Conservation (phyloP, 2,888 invertebrate species). For the Fissipunctia ypsillon region DNA sequence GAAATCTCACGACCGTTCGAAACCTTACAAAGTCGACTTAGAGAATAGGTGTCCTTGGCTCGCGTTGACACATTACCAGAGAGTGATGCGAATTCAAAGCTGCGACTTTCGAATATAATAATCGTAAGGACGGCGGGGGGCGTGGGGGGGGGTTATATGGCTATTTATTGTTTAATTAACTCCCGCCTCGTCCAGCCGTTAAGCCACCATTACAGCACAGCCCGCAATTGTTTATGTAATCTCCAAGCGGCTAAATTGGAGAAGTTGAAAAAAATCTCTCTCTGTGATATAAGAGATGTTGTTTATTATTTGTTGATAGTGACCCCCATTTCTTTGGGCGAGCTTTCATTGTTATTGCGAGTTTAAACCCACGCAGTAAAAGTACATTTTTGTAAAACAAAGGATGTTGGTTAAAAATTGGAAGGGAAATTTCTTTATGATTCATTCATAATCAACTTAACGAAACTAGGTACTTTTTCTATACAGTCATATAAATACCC, state of each 20-base stretch:
- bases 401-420: conserved; percentile 3
- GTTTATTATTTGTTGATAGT: conserved; percentile 61
- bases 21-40: conserved; percentile 43
- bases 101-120: conserved; percentile 88
- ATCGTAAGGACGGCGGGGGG: conserved; percentile 78
- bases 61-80: conserved; percentile 88
- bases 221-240: conserved; percentile 84
- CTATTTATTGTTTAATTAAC: conserved; percentile 90
- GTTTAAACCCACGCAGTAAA: conserved; percentile 34
- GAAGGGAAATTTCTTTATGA: not conserved
- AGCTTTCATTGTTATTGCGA: conserved; percentile 42
- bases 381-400: conserved; percentile 21
- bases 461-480: not conserved
- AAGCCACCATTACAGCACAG: conserved; percentile 75
- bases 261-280: conserved; percentile 77
- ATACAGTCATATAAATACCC: not conserved
- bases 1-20: conserved; percentile 20
- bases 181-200: conserved; percentile 78
- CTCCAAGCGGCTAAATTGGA: conserved; percentile 79
- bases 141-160: conserved; percentile 56
- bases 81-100: conserved; percentile 90
- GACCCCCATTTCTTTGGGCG: conserved; percentile 51
- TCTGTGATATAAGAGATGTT: conserved; percentile 67
- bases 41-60: conserved; percentile 67
- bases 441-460: not conserved